Evolutionary conservation across 2,113 vertebrate species (phyloP).

Genomic region (Cichladusa arquata): DNA sequence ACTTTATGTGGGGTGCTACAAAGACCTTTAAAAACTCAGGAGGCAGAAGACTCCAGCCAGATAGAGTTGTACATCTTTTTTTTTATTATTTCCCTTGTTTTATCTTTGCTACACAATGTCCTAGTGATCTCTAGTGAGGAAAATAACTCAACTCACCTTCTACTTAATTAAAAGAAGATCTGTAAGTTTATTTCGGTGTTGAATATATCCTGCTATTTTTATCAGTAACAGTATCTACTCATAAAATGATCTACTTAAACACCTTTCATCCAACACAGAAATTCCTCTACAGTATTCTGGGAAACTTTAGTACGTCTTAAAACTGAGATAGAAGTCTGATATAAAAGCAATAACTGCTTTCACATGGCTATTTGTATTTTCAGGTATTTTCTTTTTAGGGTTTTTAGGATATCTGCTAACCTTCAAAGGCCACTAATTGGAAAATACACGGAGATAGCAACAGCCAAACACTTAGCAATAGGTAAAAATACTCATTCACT

Average conservation of each 20-base stretch:
- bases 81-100: neutral
- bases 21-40: neutral
- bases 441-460: neutral
- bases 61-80: neutral
- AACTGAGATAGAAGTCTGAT: neutral
- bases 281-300: neutral
- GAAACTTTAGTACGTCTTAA: neutral
- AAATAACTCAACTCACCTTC: neutral
- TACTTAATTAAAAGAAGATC: neutral
- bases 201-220: neutral
- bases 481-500: neutral
- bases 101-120: neutral
- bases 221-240: neutral
- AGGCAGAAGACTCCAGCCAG: neutral
- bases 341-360: neutral
- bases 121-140: neutral
- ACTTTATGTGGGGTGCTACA: accelerated
- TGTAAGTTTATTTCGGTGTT: neutral
- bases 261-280: neutral
- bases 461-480: neutral
- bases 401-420: neutral
- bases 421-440: neutral
- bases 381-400: neutral
- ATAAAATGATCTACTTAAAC: neutral
- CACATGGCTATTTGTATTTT: accelerated